Conservation (phyloP, 2,797 vertebrate genomes). For the Sitta carolinensis region DNA sequence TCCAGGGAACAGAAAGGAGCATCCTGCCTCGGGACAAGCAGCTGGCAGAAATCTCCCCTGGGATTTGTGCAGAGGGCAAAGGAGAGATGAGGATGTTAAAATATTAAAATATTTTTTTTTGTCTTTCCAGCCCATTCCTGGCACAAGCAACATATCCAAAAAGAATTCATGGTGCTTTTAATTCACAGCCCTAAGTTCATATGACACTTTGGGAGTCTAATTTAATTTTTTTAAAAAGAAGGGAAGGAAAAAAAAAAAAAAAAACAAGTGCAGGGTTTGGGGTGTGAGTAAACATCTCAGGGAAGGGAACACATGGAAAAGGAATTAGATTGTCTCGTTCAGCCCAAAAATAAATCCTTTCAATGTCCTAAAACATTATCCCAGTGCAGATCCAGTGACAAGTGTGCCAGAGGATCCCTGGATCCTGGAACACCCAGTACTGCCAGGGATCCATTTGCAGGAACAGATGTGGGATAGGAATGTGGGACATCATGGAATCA, state of each 20-base stretch:
- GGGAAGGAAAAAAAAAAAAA: accelerated
- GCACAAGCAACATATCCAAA: background rate
- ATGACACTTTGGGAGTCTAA: background rate
- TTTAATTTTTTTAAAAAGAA: background rate
- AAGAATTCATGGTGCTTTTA: background rate
- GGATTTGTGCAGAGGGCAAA: background rate
- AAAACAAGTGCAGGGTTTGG: background rate
- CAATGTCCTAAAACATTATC: background rate
- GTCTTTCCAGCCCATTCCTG: background rate
- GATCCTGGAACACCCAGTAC: background rate
- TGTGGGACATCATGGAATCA: background rate
- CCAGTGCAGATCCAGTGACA: background rate
- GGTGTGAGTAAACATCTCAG: background rate
- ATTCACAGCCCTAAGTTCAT: background rate
- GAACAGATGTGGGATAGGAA: no score
- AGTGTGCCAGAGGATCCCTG: background rate
- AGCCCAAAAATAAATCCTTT: background rate
- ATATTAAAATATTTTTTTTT: background rate
- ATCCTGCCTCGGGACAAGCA: background rate
- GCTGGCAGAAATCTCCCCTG: background rate
- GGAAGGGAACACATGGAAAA: background rate
- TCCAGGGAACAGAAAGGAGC: background rate
- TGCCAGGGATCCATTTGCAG: background rate
- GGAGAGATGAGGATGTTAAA: background rate
- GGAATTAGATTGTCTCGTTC: background rate